A percentile compares a stretch with the other conserved stretches of the same genome.
These are phyloP conservation scores for Trichechus manatus DNA, from an alignment of 2,113 vertebrate genomes.

Conservation along the genomic window DNA sequence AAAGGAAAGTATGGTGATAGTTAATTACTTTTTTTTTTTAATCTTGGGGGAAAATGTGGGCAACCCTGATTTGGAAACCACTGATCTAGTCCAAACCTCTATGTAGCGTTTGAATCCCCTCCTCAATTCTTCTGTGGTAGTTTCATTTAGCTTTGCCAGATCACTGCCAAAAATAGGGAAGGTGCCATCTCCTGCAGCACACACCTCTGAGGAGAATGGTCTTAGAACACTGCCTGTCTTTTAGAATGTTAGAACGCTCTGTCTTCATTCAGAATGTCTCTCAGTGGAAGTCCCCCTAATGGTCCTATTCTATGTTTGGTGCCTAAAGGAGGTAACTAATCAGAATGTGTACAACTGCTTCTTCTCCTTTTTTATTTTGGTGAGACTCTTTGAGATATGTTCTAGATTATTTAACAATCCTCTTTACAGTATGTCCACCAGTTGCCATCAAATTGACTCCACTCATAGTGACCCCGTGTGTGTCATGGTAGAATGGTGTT, in stretches of 20 bases:
- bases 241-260: not conserved
- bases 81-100: not conserved
- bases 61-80: not conserved
- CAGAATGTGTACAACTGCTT: not conserved
- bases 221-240: not conserved
- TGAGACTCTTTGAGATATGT: not conserved
- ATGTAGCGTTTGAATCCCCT: not conserved
- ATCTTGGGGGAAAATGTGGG: not conserved
- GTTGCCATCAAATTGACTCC: not conserved
- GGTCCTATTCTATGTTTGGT: not conserved
- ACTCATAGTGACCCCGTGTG: not conserved
- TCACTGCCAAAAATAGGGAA: not conserved
- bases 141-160: not conserved
- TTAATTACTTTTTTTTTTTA: not conserved
- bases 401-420: constrained; percentile 20
- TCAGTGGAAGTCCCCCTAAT: not conserved
- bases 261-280: not conserved
- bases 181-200: not conserved
- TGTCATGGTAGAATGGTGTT: not conserved
- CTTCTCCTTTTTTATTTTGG: not conserved
- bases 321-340: not conserved
- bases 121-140: not conserved
- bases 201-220: not conserved
- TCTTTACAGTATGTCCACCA: not conserved
- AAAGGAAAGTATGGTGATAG: not conserved